Evolutionary conservation across 2,113 vertebrate species (phyloP), one percentile per base, ranked within the genome.

Genomic region (Phrynocephalus versicolor): DNA sequence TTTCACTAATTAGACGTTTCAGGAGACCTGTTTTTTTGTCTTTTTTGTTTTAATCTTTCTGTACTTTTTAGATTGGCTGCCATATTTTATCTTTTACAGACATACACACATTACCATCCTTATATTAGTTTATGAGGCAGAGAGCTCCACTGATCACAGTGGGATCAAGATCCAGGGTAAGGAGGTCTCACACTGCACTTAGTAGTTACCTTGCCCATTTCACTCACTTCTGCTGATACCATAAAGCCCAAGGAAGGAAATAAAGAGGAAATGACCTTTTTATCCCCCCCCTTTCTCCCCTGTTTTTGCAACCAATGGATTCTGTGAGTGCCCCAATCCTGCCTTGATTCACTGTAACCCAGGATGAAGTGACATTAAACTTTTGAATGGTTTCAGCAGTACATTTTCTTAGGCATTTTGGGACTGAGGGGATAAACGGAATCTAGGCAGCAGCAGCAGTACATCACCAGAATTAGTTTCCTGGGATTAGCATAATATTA

Each of bases 391-490:
- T 93, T 93, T 96, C 94, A 88, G 88, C 83, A 93, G 93, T 93
- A 83, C 92, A 94, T 95, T 95, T 94, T 95, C 92, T 92, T 92
- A 83, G 80, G 94, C 93, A n/a, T n/a, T n/a, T n/a, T 64, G 87
- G n/a, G 57, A 37, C 33, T 78, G 57, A n/a, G 88, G 16, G 41
- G 58, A 90, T 93, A 92, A 94, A 94, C 83, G 62, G 90, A 89
- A 91, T 0, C 2, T 86, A 91, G 91, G 87, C 41, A 89, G 81
- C 0, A 13, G 87, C 88, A 90, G 89, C 91, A 94, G 75, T 95
- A 96, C 88, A 96, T 96, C 95, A 95, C 87, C 88, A 74, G 93
- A 95, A 96, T 96, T 96, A 94, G 92, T 95, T 96, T 93, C 95
- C 81, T 92, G 95, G 94, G 96, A 96, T 97, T 95, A 96, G 80